Percentiles rank a stretch among this genome's conserved stretches.
phyloP scores from a whole-genome alignment of 2,113 vertebrate genomes.

The Beaufortia kweichowensis region DNA sequence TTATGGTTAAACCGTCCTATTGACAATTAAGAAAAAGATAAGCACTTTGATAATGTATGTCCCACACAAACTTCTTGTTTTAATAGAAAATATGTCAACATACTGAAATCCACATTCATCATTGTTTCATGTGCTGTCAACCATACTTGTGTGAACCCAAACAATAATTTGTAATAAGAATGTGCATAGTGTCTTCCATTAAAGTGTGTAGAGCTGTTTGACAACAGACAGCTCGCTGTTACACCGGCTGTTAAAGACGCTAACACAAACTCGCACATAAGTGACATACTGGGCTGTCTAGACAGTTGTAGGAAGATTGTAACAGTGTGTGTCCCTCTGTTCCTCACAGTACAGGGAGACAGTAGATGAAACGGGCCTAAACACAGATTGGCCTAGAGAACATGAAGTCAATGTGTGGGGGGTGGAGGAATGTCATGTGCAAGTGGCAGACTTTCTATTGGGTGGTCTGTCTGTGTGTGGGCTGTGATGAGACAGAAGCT shows the following conservation, averaged over 20 bases:
- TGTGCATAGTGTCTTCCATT: not conserved
- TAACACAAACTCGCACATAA: not conserved
- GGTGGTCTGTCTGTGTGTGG: slow-evolving; percentile 13
- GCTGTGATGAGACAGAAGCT: not conserved
- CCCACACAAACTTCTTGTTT: too few relatives aligned
- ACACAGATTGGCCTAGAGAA: slow-evolving; percentile 10
- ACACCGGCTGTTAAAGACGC: not conserved
- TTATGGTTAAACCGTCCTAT: too few relatives aligned
- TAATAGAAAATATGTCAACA: too few relatives aligned
- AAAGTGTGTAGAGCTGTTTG: not conserved
- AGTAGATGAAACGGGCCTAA: slow-evolving; percentile 1
- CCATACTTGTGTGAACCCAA: too few relatives aligned
- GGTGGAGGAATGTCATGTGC: slow-evolving; percentile 13
- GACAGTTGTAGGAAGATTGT: not conserved
- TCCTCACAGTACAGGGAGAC: not conserved
- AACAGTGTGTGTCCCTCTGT: not conserved
- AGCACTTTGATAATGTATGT: too few relatives aligned
- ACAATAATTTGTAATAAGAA: too few relatives aligned
- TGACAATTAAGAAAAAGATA: too few relatives aligned
- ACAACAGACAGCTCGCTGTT: not conserved
- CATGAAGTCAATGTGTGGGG: not conserved
- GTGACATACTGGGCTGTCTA: not conserved
- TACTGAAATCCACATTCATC: too few relatives aligned
- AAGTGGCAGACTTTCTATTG: slow-evolving; percentile 8
- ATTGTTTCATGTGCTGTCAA: too few relatives aligned